Conservation (phyloP, 2,888 invertebrate genomes). For the Trissonchulus latispiculum region DNA sequence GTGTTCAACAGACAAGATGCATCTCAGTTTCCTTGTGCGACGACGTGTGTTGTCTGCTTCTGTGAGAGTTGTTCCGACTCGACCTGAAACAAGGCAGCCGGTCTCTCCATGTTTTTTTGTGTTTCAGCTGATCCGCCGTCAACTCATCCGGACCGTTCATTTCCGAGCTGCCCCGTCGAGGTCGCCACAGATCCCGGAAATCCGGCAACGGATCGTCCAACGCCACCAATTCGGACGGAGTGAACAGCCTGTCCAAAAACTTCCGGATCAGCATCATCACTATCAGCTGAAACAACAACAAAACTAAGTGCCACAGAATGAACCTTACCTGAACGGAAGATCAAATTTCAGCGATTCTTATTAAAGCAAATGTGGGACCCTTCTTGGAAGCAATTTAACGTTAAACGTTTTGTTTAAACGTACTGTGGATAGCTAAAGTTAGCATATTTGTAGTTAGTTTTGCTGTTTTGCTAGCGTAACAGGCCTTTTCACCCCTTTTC, state of each 20-base stretch:
- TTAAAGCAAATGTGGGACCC: no score
- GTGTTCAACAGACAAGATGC: neutral
- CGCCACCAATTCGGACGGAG: slow-evolving; percentile 19
- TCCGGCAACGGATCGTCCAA: slow-evolving; percentile 20
- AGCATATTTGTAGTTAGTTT: no score
- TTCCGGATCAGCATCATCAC: slow-evolving; percentile 21
- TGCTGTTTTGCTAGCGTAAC: no score
- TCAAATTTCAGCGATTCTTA: no score
- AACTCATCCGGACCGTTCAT: no score
- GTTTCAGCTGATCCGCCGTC: no score
- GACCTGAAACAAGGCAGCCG: neutral
- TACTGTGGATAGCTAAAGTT: no score
- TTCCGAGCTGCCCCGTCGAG: neutral
- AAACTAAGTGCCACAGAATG: no score
- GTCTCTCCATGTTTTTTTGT: neutral
- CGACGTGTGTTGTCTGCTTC: neutral
- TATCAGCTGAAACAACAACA: slow-evolving; percentile 15
- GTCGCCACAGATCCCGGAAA: slow-evolving; percentile 12
- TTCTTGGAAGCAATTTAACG: no score
- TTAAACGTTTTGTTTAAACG: no score
- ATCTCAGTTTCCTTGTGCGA: neutral
- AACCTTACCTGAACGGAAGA: no score
- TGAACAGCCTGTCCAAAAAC: slow-evolving; percentile 18
- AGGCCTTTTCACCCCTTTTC: no score
- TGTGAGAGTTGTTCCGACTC: neutral